A percentile compares a stretch with the other conserved stretches of the same genome.
Conservation (phyloP, 2,888 invertebrate genomes). For the Cheilosia vulpina region DNA sequence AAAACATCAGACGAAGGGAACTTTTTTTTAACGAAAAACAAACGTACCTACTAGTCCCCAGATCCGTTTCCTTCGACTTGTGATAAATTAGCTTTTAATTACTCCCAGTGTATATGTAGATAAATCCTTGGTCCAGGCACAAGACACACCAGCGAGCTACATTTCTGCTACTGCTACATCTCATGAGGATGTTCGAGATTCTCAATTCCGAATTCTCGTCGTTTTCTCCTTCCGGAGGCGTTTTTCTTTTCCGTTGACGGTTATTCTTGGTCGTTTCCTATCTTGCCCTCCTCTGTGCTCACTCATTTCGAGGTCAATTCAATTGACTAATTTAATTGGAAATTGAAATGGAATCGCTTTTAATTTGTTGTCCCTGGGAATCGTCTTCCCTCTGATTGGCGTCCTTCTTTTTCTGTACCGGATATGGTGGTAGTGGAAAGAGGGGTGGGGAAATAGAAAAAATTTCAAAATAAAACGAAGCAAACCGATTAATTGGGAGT, state of each 20-base stretch:
- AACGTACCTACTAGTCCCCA: slow-evolving; percentile 33
- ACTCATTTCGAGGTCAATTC: slow-evolving; percentile 72
- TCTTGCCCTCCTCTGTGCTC: slow-evolving; percentile 24
- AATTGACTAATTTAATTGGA: slow-evolving; percentile 73
- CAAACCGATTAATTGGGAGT: slow-evolving; percentile 61
- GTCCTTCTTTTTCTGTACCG: not conserved
- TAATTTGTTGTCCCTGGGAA: slow-evolving; percentile 69
- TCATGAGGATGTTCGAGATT: slow-evolving; percentile 54
- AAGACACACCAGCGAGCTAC: slow-evolving; percentile 47
- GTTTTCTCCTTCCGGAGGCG: slow-evolving; percentile 30
- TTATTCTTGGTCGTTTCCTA: not conserved
- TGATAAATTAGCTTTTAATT: slow-evolving; percentile 75
- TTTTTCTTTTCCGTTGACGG: slow-evolving; percentile 22
- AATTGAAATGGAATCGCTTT: slow-evolving; percentile 72
- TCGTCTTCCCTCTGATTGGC: not conserved
- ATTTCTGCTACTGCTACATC: slow-evolving; percentile 27
- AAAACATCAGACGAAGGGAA: slow-evolving; percentile 39
- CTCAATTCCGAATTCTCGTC: slow-evolving; percentile 13
- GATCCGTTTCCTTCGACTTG: slow-evolving; percentile 73
- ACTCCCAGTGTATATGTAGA: slow-evolving; percentile 64
- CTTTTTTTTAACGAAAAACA: slow-evolving; percentile 25
- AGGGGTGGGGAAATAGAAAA: not conserved
- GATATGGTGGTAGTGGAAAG: not conserved
- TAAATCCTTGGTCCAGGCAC: slow-evolving; percentile 63
- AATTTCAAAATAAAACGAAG: not conserved